Conservation (phyloP, 2,113 vertebrate species). For the Oryzias melastigma region DNA sequence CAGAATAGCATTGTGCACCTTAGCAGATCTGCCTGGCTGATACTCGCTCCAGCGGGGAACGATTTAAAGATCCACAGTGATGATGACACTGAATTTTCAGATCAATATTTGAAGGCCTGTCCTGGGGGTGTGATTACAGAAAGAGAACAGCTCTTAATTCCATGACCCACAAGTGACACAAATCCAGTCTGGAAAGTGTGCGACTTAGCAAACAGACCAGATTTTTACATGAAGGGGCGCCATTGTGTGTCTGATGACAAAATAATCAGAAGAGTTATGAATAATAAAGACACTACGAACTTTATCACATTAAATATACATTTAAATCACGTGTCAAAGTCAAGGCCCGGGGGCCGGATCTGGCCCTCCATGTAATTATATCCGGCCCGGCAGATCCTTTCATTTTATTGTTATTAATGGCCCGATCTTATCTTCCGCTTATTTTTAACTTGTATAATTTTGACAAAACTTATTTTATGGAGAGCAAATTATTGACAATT, state of each 20-base stretch:
- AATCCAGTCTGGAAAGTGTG: constrained; percentile 31
- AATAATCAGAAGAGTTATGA: too few species aligned
- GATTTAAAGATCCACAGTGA: constrained; percentile 67
- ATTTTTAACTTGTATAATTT: too few species aligned
- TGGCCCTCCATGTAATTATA: too few species aligned
- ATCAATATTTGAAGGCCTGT: constrained; percentile 75
- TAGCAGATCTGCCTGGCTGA: constrained; percentile 70
- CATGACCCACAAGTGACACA: constrained; percentile 30
- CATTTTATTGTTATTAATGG: too few species aligned
- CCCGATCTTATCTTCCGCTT: too few species aligned
- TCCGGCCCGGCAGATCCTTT: too few species aligned
- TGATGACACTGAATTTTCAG: constrained; percentile 67
- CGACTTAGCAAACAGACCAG: constrained; percentile 50
- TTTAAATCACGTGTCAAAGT: neutral
- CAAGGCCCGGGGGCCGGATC: too few species aligned
- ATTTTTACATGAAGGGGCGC: neutral
- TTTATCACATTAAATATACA: too few species aligned
- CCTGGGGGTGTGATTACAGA: constrained; percentile 68
- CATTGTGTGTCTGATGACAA: too few species aligned
- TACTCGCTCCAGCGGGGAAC: constrained; percentile 53
- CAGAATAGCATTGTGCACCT: constrained; percentile 76
- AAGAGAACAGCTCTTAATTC: constrained; percentile 42
- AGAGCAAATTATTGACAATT: too few species aligned
- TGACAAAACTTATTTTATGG: too few species aligned
- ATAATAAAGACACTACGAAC: too few species aligned